phyloP scores from a whole-genome alignment of 2,888 invertebrate genomes.

The Mythimna loreyi region DNA sequence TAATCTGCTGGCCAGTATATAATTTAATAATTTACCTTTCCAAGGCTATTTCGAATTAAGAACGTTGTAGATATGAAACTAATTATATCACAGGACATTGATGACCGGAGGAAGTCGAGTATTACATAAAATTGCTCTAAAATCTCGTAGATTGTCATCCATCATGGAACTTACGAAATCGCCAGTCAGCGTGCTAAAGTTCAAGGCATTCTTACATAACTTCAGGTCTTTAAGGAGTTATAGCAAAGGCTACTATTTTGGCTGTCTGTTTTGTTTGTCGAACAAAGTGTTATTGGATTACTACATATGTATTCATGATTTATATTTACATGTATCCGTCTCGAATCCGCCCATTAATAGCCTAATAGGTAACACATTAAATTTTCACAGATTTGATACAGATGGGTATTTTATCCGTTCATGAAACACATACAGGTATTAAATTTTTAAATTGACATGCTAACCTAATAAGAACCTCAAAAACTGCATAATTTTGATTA shows the following conservation, averaged over 20 bases:
- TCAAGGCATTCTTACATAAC: slow-evolving; percentile 41
- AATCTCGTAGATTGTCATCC: slow-evolving; percentile 35
- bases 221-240: background rate
- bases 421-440: background rate
- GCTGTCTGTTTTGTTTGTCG: background rate
- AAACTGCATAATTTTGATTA: background rate
- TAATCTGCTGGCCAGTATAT: slow-evolving; percentile 20
- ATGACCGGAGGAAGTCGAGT: slow-evolving; percentile 38
- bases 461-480: background rate
- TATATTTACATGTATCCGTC: too few relatives aligned
- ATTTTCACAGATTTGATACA: background rate
- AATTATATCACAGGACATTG: slow-evolving; percentile 37
- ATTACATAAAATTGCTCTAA: slow-evolving; percentile 47
- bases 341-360: background rate
- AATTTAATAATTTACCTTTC: slow-evolving; percentile 37
- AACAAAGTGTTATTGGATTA: background rate
- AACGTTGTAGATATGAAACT: slow-evolving; percentile 20
- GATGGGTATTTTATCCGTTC: background rate
- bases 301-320: background rate
- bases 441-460: background rate
- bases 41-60: slow-evolving; percentile 43
- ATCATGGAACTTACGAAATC: slow-evolving; percentile 11
- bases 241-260: background rate
- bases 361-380: background rate
- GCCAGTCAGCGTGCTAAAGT: slow-evolving; percentile 27